Evolutionary conservation across 2,113 vertebrate genomes (phyloP), one percentile per base, ranked within the genome.

Genomic region (Mustela lutreola): DNA sequence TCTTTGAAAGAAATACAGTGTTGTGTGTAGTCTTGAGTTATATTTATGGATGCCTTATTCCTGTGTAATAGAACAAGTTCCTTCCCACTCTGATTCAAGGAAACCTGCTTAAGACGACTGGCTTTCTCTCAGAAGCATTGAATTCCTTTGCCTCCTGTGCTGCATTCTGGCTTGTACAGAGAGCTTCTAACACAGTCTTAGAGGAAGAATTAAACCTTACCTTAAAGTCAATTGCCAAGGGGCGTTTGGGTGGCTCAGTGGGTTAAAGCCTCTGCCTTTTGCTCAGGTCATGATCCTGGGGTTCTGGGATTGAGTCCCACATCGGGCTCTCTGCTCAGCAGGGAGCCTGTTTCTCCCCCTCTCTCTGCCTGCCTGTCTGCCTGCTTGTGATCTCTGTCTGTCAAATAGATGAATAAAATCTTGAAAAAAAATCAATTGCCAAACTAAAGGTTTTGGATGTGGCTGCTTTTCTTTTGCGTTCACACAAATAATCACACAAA

Each of bases 161-260:
- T 86, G 16, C 15, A 36, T 78, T 96, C 94, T 81, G 42, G 18
- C 5, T 24, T 15, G 5, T 26, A 81, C 14, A 58, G 65, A 81
- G 12, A 94, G 10, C 19, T 85, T 96, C 42, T 53, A 70, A 81
- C 73, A 91, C 94, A 90, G 45, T 75, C 31, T 33, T 67, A n/a
- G 14, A 67, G 31, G 53, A 78, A 89, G 56, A 73, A 60, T 83
- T 87, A 60, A 93, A 84, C 7, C 7, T 79, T 87, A 39, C 45
- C 53, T 90, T 95, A 94, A 94, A 96, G 60, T 60, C 92, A 97
- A 53, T 89, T 71, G 11, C 50, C 82, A 16, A 53, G 14, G 50
- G 50, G 15, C 4, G 4, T 1, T 4, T 53, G 50, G 50, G 4
- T 53, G 50, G 50, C 50, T 53, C 50, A 16, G 14, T 53, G 50